Conservation (phyloP, 2,888 invertebrate species). For the Physocephala rufipes region DNA sequence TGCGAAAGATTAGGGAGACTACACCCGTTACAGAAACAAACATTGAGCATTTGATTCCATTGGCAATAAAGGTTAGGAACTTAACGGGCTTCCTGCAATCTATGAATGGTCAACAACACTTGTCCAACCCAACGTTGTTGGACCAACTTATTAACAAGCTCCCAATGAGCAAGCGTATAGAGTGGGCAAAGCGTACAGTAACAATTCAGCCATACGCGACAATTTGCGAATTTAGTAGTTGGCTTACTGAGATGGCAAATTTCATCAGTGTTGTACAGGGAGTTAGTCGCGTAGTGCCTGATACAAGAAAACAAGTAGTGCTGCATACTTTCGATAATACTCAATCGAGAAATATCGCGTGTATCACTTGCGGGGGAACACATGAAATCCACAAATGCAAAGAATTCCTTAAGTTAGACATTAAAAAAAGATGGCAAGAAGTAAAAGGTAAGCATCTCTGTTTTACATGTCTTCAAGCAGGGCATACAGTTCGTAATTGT, state of each 20-base stretch:
- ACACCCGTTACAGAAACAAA: slow-evolving; percentile 25
- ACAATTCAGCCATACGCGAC: slow-evolving; percentile 25
- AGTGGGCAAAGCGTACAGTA: slow-evolving; percentile 38
- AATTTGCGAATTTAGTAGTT: slow-evolving; percentile 31
- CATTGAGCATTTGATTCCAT: slow-evolving; percentile 33
- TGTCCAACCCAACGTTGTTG: slow-evolving; percentile 39
- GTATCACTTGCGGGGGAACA: not conserved
- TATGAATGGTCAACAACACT: slow-evolving; percentile 39
- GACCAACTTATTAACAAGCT: slow-evolving; percentile 39
- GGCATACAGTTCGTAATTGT: slow-evolving; percentile 8
- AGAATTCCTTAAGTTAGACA: not conserved
- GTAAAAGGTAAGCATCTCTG: slow-evolving; percentile 9
- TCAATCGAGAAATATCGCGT: not conserved
- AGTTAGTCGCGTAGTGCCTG: not conserved
- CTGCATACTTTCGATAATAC: slow-evolving; percentile 15
- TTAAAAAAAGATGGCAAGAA: slow-evolving; percentile 8
- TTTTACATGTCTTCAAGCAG: slow-evolving; percentile 9
- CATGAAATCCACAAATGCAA: slow-evolving; percentile 5
- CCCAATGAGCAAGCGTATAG: slow-evolving; percentile 37
- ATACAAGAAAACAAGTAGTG: slow-evolving; percentile 16
- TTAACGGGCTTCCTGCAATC: slow-evolving; percentile 37
- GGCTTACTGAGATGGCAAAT: slow-evolving; percentile 25
- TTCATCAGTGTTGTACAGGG: slow-evolving; percentile 23
- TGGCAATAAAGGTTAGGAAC: slow-evolving; percentile 40
- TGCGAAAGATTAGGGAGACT: slow-evolving; percentile 27